Conservation (phyloP, 2,888 invertebrate species). For the Tromatobia lineatoria region DNA sequence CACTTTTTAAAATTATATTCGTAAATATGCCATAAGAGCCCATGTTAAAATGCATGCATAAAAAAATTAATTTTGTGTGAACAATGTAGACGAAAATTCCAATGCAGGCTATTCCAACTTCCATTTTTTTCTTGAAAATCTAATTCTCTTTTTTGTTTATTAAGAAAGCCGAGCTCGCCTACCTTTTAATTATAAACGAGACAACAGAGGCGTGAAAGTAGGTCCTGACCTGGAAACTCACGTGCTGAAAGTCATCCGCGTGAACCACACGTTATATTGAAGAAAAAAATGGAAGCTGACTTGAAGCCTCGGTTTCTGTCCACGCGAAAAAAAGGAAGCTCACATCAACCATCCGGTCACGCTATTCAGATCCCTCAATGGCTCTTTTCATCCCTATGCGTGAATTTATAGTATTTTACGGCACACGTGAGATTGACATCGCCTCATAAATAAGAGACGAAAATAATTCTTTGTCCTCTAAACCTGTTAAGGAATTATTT, state of each 20-base stretch:
- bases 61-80: too few relatives aligned
- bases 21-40: too few relatives aligned
- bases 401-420: background rate
- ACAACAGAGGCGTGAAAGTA: conserved; percentile 7
- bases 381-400: background rate
- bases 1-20: too few relatives aligned
- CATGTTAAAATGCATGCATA: too few relatives aligned
- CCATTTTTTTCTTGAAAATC: background rate
- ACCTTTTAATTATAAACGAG: conserved; percentile 11
- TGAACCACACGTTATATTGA: conserved; percentile 8
- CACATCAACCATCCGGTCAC: background rate
- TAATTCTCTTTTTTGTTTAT: background rate
- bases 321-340: conserved; percentile 18
- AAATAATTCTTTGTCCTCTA: too few relatives aligned
- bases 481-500: too few relatives aligned
- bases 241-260: conserved; percentile 20
- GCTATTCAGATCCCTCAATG: background rate
- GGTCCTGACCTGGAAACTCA: conserved; percentile 36
- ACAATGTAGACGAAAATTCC: background rate
- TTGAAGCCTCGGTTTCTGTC: conserved; percentile 5
- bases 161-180: background rate
- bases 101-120: background rate
- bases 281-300: conserved; percentile 27
- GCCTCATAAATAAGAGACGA: background rate
- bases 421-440: background rate